Conservation (phyloP, 2,797 vertebrate genomes). For the Galago senegalensis region DNA sequence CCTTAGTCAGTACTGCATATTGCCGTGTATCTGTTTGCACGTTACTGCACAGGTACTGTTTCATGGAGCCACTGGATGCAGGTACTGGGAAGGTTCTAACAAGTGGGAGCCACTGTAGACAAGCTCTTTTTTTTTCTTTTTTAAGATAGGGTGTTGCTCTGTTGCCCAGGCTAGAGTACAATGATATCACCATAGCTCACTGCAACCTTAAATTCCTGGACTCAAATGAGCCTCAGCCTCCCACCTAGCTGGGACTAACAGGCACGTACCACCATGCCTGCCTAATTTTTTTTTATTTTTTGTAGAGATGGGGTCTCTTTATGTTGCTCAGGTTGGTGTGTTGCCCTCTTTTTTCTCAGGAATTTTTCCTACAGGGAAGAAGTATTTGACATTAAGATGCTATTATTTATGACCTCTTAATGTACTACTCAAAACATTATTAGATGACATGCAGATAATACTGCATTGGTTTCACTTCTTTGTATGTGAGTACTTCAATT, state of each 20-base stretch:
- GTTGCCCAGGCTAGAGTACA: not conserved
- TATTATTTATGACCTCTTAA: not conserved
- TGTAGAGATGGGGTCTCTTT: not conserved
- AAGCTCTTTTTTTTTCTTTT: not conserved
- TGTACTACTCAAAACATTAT: not conserved
- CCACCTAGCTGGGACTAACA: not conserved
- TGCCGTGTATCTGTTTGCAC: not conserved
- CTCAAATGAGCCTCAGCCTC: not conserved
- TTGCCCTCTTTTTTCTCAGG: not conserved
- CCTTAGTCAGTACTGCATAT: not conserved
- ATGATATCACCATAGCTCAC: not conserved
- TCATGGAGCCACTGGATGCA: not conserved
- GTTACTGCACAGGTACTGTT: not conserved
- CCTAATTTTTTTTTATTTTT: not conserved
- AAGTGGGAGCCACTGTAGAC: not conserved
- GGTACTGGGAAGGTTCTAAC: not conserved
- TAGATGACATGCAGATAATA: not conserved
- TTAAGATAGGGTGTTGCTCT: not conserved
- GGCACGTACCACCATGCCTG: not conserved
- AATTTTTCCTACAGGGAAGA: constrained; percentile 12
- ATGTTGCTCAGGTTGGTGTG: not conserved
- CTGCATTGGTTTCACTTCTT: not conserved
- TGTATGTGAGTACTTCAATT: not conserved
- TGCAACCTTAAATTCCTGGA: not conserved
- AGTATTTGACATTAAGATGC: not conserved